Evolutionary conservation across 2,888 invertebrate genomes (phyloP), one percentile per base, ranked within the genome.

Genomic region (Gastracanthus pulcherrimus): DNA sequence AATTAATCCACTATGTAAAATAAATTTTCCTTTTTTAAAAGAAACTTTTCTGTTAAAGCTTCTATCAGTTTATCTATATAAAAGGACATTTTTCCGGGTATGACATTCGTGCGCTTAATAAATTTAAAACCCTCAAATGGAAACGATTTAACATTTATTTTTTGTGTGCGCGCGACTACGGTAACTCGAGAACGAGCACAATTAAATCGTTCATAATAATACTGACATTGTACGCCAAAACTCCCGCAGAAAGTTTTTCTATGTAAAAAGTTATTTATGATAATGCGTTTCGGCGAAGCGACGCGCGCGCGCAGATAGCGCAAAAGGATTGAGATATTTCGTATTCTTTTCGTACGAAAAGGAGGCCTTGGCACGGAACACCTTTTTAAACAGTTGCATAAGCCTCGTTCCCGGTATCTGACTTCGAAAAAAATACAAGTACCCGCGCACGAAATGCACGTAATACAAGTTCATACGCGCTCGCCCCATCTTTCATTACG

Each of bases 401-500:
- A 82, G 72, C 75, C 34, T 51, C 71, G 23, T 80, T 82, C 82
- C 66, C 72, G 76, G 82, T 82, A 82, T 82, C 79, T 76, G 82
- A 82, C 79, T 80, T 76, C 38, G 82, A 79, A 67, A 58, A 70
- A 78, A 71, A 66, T 60, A 64, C 55, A 75, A 76, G 75, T 72
- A 76, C 76, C 67, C 76, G 72, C 26, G 45, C n/a, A n/a, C 75
- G 71, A 75, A 76, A 69, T 76, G 69, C 76, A 62, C 64, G 64
- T 78, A 77, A 78, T 70, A 76, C 70, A 41, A 75, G 78, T 75
- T 76, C 78, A 62, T 69, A 29, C 48, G 64, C 62, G 34, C 60
- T 45, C 45, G 45, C 36, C 31, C 67, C 79, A 79, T 82, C 84
- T 85, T 84, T 85, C 80, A 84, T 85, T 84, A 83, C 72, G 84